These are phyloP conservation scores for Lomographa bimaculata DNA, from an alignment of 2,888 invertebrate species.

Conservation along the genomic window DNA sequence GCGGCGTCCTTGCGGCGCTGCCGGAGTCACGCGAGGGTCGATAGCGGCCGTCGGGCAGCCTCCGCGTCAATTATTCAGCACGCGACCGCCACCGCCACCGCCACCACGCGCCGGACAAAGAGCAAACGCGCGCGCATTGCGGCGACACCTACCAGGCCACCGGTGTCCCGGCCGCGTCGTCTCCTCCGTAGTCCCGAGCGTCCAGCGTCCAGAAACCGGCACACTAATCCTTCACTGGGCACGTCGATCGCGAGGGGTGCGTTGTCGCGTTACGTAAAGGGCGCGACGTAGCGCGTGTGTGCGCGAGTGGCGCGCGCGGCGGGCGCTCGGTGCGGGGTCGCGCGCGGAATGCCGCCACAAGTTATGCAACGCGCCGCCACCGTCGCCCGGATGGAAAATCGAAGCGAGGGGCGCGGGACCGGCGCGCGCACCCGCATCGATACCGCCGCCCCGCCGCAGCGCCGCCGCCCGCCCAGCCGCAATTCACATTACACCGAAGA, in stretches of 20 bases:
- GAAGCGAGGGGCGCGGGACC: constrained; percentile 64
- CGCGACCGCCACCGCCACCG: constrained; percentile 59
- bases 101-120: constrained; percentile 66
- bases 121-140: constrained; percentile 62
- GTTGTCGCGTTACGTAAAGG: constrained; percentile 82
- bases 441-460: constrained; percentile 47
- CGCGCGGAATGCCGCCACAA: constrained; percentile 79
- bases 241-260: constrained; percentile 72
- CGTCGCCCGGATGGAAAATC: constrained; percentile 71
- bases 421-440: constrained; percentile 76
- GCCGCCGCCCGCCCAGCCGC: constrained; percentile 46
- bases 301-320: constrained; percentile 74
- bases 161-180: constrained; percentile 52
- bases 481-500: constrained; percentile 60
- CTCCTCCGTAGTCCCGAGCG: constrained; percentile 42
- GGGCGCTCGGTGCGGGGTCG: constrained; percentile 78
- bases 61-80: constrained; percentile 79
- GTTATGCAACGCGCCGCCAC: constrained; percentile 81
- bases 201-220: constrained; percentile 48
- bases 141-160: constrained; percentile 72
- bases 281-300: constrained; percentile 70
- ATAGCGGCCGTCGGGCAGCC: constrained; percentile 78
- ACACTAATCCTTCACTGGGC: constrained; percentile 64
- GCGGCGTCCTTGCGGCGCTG: constrained; percentile 76
- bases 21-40: constrained; percentile 80